phyloP scores from a whole-genome alignment of 2,113 vertebrate genomes.

The Mobula hypostoma region DNA sequence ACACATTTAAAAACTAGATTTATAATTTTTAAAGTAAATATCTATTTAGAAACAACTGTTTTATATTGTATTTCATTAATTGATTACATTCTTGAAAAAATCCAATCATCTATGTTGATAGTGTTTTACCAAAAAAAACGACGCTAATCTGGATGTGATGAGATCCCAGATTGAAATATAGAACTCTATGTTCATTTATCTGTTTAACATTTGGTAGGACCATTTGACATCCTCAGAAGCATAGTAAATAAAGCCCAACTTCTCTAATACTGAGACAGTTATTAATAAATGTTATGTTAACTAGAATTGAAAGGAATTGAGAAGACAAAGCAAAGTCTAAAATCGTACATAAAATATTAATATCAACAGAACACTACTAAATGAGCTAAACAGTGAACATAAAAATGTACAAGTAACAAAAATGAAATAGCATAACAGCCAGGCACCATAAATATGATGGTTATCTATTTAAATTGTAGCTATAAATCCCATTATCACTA shows the following conservation, averaged over 20 bases:
- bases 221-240: not conserved
- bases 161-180: not conserved
- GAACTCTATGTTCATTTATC: not conserved
- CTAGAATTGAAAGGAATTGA: not conserved
- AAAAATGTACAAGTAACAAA: not conserved
- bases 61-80: not conserved
- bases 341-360: not conserved
- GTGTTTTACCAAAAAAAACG: not conserved
- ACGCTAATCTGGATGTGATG: not conserved
- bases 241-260: not conserved
- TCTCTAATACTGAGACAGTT: not conserved
- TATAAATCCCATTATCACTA: not conserved
- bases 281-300: not conserved
- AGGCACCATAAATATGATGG: not conserved
- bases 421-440: not conserved
- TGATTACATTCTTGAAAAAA: not conserved
- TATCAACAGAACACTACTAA: not conserved
- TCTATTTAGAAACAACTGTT: not conserved
- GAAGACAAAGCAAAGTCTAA: not conserved
- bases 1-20: not conserved
- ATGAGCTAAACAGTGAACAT: not conserved
- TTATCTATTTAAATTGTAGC: not conserved
- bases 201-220: not conserved
- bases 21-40: not conserved
- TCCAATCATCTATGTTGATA: not conserved